Conservation (phyloP, 2,113 vertebrate genomes). For the Cebus imitator region DNA sequence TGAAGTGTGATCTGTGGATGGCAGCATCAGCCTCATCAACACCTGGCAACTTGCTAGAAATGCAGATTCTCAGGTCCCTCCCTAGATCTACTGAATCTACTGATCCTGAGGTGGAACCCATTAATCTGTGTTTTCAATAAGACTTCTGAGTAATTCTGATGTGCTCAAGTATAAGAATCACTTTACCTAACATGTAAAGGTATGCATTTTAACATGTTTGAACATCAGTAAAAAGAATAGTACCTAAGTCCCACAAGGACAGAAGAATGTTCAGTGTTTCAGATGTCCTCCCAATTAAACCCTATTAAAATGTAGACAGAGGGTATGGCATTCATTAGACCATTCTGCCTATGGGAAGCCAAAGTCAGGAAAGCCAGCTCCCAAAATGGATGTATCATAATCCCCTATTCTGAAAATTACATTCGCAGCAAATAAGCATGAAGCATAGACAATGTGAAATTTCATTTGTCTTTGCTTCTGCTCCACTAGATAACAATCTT, state of each 20-base stretch:
- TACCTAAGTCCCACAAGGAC: neutral
- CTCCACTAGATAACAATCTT: neutral
- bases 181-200: neutral
- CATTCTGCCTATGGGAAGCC: neutral
- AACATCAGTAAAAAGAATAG: neutral
- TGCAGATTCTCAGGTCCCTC: neutral
- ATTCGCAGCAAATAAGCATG: neutral
- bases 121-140: neutral
- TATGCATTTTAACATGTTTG: neutral
- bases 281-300: neutral
- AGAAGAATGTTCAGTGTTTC: neutral
- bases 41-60: neutral
- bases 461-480: neutral
- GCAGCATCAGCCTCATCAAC: rapidly evolving
- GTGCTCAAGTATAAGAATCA: neutral
- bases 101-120: neutral
- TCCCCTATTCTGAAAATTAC: neutral
- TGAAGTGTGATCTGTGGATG: neutral
- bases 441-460: neutral
- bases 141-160: neutral
- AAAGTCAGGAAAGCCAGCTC: neutral
- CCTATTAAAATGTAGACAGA: neutral
- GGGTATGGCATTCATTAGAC: neutral
- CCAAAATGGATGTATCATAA: neutral
- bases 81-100: neutral